Base-by-base conservation (phyloP, 2,888 invertebrate species). In the Drosophila recens region DNA sequence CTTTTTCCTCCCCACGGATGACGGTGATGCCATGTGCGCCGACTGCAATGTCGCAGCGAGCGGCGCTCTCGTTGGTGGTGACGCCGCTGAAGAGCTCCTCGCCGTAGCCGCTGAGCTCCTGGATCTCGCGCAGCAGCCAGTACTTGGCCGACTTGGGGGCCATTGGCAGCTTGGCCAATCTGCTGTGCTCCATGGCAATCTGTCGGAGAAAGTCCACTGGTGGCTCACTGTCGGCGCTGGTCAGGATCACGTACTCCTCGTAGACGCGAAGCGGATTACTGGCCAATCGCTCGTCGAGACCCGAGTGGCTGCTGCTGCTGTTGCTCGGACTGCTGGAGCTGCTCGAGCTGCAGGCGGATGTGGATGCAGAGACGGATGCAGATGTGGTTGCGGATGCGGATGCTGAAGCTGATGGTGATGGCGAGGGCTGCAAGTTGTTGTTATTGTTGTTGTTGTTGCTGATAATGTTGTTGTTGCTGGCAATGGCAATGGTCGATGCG, bases 11-110 rank as follows among this genome's bases (percentile, higher is more conserved):
- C 94, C 95, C 88, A 94, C 95, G 94, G 90, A 95, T 95, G 54
- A 97, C 95, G 69, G 95, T 95, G 75, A 97, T 95, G 64, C 97
- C 97, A 82, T 96, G 96, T 0, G 97, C 97, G 1, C 97, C 97
- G 10, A 97, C 97, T 1, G 97, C 96, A 67, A 97, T 94, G 79
- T 92, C 92, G 69, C 93, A 93, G 46, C 89, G 93, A 88, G 80
- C 87, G 70, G 89, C 90, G 74, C 87, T 91, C 75, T 92, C 92
- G 30, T 89, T 90, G 57, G 90, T 89, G 45, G 92, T 91, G 9
- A 96, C 94, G 90, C 96, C 96, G 91, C 95, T 95, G 92, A 97
- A 97, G 76, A 96, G 93, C 91, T 97, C 97, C 91, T 97, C 96
- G 0, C 88, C 86, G 3, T 97, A 97, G 36, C 96, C 96, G 79